Evolutionary conservation across 2,797 vertebrate species (phyloP).

Genomic region (Hippopotamyrus pictus): DNA sequence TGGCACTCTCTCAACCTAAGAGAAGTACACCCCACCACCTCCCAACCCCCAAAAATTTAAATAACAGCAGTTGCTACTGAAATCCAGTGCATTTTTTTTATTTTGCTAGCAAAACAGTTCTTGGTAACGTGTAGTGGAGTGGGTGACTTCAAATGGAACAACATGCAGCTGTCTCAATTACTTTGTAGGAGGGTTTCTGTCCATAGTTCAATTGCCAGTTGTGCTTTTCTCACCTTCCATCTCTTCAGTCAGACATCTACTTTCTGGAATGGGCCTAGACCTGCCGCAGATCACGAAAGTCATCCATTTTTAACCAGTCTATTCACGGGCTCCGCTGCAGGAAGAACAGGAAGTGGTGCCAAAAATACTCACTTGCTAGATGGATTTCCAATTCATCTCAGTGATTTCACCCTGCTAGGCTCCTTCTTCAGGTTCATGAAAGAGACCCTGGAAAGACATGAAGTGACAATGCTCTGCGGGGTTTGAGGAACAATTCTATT

Average conservation of each 20-base stretch:
- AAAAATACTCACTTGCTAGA: constrained; percentile 36
- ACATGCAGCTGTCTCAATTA: neutral
- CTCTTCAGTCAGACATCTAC: neutral
- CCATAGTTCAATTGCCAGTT: neutral
- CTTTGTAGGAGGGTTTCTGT: neutral
- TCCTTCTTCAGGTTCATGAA: constrained; percentile 36
- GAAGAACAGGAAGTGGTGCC: constrained; percentile 29
- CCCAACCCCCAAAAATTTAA: neutral
- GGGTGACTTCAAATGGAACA: neutral
- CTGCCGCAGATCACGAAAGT: neutral
- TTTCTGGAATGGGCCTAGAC: neutral
- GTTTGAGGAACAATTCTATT: constrained; percentile 1
- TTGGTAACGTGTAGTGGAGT: neutral
- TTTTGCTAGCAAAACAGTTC: neutral
- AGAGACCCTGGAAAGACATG: constrained; percentile 17
- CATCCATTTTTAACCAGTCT: constrained; percentile 19
- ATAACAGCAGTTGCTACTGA: neutral
- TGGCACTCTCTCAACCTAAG: neutral
- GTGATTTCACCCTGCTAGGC: constrained; percentile 27
- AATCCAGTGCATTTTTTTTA: neutral
- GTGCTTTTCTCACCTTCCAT: neutral
- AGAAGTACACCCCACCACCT: neutral
- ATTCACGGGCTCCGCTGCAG: constrained; percentile 22
- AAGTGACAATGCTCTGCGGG: neutral
- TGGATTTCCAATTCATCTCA: constrained; percentile 28